Evolutionary conservation across 2,888 invertebrate species (phyloP), one percentile per base, ranked within the genome.

Genomic region (Adelognathus sp.): DNA sequence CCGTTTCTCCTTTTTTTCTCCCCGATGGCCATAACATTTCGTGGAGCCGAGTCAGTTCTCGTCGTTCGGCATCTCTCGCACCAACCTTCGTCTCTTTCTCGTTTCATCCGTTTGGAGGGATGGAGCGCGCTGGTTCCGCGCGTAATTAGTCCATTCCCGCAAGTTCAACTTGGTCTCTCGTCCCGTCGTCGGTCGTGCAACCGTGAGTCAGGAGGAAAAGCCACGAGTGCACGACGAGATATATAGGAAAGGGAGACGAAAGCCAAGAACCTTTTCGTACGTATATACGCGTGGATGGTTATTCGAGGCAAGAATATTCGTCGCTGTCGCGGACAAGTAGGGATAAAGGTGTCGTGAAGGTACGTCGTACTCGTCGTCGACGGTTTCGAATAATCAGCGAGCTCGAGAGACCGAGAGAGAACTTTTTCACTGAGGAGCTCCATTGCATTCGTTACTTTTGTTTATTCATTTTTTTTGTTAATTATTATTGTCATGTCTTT

Each of bases 81-180:
- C n/a, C n/a, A n/a, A n/a, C n/a, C n/a, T n/a, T n/a, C n/a, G n/a
- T n/a, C n/a, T n/a, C n/a, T n/a, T n/a, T n/a, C n/a, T n/a, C n/a
- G n/a, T n/a, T 76, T 63, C 50, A 52, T 75, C 64, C 66, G 66
- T 80, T 61, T 63, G 52, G 52, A 11, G 71, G 76, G 71, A 72
- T n/a, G n/a, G n/a, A n/a, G n/a, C 72, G 64, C 63, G 63, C 63
- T 31, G 66, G 39, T 41, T 60, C 54, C 64, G 69, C 81, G 73
- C 82, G 79, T 81, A 85, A 86, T 86, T 86, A 84, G 80, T 83
- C 83, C 81, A 82, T 83, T 82, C 77, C n/a, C 80, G 64, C 71
- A 72, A 81, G 60, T 56, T 63, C 27, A 73, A 73, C 81, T 82
- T 79, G 50, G 71, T 71, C 80, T 81, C 76, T 79, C 74, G 72